A percentile compares a stretch with the other conserved stretches of the same genome.
Evolutionary conservation across 2,888 invertebrate species (phyloP).

Genomic region (Phengaris arion): DNA sequence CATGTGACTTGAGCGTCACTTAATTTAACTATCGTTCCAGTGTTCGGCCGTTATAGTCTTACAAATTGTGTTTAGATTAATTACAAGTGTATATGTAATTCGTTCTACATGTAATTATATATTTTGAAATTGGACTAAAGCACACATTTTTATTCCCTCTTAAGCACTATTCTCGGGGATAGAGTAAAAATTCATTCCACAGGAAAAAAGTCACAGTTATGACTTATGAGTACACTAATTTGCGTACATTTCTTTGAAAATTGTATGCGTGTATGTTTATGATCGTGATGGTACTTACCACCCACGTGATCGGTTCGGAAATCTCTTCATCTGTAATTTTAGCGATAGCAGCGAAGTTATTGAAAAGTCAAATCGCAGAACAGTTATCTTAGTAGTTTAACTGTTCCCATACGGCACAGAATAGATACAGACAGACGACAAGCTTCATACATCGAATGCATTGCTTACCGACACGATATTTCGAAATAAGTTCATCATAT

Average conservation of each 20-base stretch:
- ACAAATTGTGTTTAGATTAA: too few relatives aligned
- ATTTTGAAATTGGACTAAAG: too few relatives aligned
- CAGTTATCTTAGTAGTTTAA: constrained; percentile 45
- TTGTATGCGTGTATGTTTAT: not conserved
- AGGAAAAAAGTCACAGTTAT: not conserved
- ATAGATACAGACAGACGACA: constrained; percentile 15
- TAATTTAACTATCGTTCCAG: too few relatives aligned
- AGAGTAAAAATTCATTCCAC: too few relatives aligned
- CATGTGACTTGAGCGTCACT: too few relatives aligned
- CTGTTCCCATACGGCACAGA: constrained; percentile 64
- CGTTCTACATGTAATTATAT: too few relatives aligned
- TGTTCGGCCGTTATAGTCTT: too few relatives aligned
- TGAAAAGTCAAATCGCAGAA: constrained; percentile 37
- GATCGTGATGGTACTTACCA: not conserved
- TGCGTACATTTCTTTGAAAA: not conserved
- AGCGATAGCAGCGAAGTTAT: not conserved
- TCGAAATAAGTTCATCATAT: too few relatives aligned
- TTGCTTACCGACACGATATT: not conserved
- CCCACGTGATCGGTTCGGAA: not conserved
- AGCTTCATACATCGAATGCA: not conserved
- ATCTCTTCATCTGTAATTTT: not conserved
- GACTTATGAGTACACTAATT: too few relatives aligned
- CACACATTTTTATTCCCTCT: too few relatives aligned
- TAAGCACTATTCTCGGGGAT: too few relatives aligned
- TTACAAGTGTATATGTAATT: too few relatives aligned